These are phyloP conservation scores for Arge pagana DNA, from an alignment of 2,888 invertebrate species.

Conservation along the genomic window DNA sequence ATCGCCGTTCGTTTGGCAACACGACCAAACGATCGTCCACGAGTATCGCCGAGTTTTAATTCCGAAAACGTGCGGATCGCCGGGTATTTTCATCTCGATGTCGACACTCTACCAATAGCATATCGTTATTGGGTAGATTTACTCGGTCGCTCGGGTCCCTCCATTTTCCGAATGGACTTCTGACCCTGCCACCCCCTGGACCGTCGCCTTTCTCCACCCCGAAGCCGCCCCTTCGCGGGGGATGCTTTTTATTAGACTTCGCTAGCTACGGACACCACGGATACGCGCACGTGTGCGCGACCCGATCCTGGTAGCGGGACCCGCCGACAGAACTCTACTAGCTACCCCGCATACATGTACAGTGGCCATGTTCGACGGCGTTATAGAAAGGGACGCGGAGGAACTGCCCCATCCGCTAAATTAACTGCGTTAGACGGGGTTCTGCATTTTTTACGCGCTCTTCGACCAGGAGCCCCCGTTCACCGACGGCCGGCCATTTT, in stretches of 20 bases:
- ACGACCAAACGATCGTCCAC: neutral
- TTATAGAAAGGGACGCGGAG: slow-evolving; percentile 33
- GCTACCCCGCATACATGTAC: slow-evolving; percentile 27
- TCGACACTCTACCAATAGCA: slow-evolving; percentile 47
- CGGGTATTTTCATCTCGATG: slow-evolving; percentile 20
- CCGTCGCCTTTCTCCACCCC: slow-evolving; percentile 23
- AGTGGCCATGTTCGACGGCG: slow-evolving; percentile 45
- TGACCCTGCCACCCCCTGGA: slow-evolving; percentile 53
- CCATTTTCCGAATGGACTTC: slow-evolving; percentile 59
- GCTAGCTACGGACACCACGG: slow-evolving; percentile 45
- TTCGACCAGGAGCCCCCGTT: slow-evolving; percentile 41
- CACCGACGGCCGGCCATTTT: slow-evolving; percentile 50
- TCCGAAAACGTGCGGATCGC: slow-evolving; percentile 18
- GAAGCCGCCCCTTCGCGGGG: slow-evolving; percentile 32
- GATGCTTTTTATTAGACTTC: slow-evolving; percentile 58
- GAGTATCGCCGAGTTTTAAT: slow-evolving; percentile 17
- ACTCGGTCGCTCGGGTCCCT: slow-evolving; percentile 56
- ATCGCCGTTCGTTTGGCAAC: neutral
- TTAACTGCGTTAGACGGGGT: slow-evolving; percentile 52
- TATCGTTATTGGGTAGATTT: slow-evolving; percentile 55
- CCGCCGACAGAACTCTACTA: slow-evolving; percentile 19
- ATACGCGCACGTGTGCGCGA: slow-evolving; percentile 27
- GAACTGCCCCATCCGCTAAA: slow-evolving; percentile 54
- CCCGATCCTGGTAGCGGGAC: slow-evolving; percentile 5
- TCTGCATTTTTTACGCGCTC: slow-evolving; percentile 51